Evolutionary conservation across 1,140 invertebrate genomes (phyloP).

Genomic region (Drosophila leontia): DNA sequence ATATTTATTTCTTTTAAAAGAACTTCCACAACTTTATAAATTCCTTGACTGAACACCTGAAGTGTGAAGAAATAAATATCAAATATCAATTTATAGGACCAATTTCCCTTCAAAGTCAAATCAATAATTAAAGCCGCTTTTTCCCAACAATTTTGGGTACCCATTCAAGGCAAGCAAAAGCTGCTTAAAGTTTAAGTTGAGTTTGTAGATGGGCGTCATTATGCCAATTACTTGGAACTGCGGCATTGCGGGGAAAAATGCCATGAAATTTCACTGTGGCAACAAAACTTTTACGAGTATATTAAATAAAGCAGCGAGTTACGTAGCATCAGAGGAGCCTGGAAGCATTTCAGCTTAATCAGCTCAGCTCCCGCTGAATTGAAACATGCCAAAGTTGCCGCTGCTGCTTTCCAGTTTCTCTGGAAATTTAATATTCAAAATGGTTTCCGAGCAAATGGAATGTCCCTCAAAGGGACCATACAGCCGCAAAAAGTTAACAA

Average conservation of each 20-base stretch:
- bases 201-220: slow-evolving; percentile 41
- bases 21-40: not conserved
- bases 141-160: slow-evolving; percentile 6
- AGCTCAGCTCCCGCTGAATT: slow-evolving; percentile 1
- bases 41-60: not conserved
- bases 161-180: slow-evolving; percentile 13
- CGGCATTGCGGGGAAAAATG: slow-evolving; percentile 6
- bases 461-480: slow-evolving; percentile 7
- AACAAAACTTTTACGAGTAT: slow-evolving; percentile 54
- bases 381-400: slow-evolving; percentile 16
- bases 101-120: slow-evolving; percentile 11
- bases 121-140: slow-evolving; percentile 32
- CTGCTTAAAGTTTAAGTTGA: slow-evolving; percentile 38
- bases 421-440: slow-evolving; percentile 27
- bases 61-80: slow-evolving; percentile 12
- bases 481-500: slow-evolving; percentile 13
- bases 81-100: slow-evolving; percentile 1
- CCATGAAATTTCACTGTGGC: slow-evolving; percentile 46
- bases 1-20: not conserved
- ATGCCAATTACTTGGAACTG: slow-evolving; percentile 39
- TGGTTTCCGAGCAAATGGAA: slow-evolving; percentile 13
- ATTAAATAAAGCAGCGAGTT: slow-evolving; percentile 37
- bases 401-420: not conserved
- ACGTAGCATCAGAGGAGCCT: slow-evolving; percentile 4
- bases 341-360: slow-evolving; percentile 30